Base-by-base conservation (phyloP, 64 coral and sea anemone genomes). In the Actinia equina region DNA sequence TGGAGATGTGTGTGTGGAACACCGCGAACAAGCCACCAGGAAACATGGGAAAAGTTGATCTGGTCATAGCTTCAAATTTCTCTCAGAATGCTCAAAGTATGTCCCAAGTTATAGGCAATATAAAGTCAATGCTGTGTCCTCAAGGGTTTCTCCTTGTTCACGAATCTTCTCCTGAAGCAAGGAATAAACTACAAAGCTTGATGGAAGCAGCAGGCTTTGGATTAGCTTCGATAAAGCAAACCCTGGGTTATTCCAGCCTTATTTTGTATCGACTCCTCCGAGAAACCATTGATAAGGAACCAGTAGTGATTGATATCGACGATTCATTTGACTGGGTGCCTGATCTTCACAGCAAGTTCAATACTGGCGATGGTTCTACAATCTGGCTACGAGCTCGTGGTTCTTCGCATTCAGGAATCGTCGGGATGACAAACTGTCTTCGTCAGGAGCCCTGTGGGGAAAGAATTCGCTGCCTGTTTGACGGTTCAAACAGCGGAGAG, bases 381-480 rank as follows among this genome's bases (percentile, higher is more conserved):
- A 82, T 95, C 45, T 95, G 89, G 93, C 44, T 95, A 71, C 74
- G 83, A 13, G 83, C 74, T n/a, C 87, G 83, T 4, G 1, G 52
- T 4, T 80, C 46, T 49, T 49, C 65, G 20, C 82, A 89, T 56
- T 88, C 93, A 5, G 93, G 93, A 82, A 83, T 95, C 59, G 59
- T 95, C 45, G 93, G 93, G 23, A 95, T 95, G 93, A 91, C 89
- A 58, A 95, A 95, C 86, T 95, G 93, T 49, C 64, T 95, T 59
- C 87, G 89, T 77, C 89, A 88, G 25, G 93, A 95, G 67, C 83
- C 88, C 43, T 89, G 89, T 91, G 93, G 93, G 23, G 93, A 95
- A 53, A 95, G 89, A 56, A 95, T 95, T 77, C 89, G 93, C 18
- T 95, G 93, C 77, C 61, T 95, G 43, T 85, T 95, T 78, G 89